Evolutionary conservation across 2,113 vertebrate species (phyloP), one percentile per base, ranked within the genome.

Genomic region (Seriola dumerili): DNA sequence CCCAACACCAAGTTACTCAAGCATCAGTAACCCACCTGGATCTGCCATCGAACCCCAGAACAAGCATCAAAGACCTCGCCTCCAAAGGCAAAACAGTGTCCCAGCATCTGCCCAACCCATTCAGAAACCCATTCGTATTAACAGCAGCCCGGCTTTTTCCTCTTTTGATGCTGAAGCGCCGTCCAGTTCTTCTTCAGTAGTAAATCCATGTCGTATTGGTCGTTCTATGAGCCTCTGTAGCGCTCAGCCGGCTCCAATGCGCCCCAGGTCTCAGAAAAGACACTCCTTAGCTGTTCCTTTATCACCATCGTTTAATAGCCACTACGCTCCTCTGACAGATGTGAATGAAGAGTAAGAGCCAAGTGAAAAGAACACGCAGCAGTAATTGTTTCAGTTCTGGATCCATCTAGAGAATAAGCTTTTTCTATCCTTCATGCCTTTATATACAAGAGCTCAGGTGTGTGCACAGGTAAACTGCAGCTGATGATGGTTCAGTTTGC

Each of bases 91-190:
- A 10, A 57, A 19, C 21, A 44, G 52, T 1, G 6, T 4, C 11
- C 52, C 10, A 17, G 1, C 0, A 8, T 4, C 19, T 0, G 13
- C 3, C 12, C 25, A 0, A 14, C 46, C 29, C 4, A 1, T 25
- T 11, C 9, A 14, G 1, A 48, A 3, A 9, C 1, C 1, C 52
- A 7, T 1, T 29, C 69, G 44, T 2, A 17, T n/a, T 4, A 3
- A 34, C 71, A 85, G 86, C 76, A 57, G 54, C n/a, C 79, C 71
- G 2, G 59, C 5, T 5, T 3, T 19, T 10, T 0, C 54, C 0
- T 1, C 21, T 8, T 0, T 1, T 8, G n/a, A 9, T 23, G 52
- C 5, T 8, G 4, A 25, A 17, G 19, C 0, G 1, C 1, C 0
- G 11, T 13, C 38, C 38, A 3, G 16, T 21, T 9, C 44, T 13